Percentiles rank a stretch among this genome's conserved stretches.
phyloP scores from a whole-genome alignment of 1,140 invertebrate genomes.

The Orussus abietinus region DNA sequence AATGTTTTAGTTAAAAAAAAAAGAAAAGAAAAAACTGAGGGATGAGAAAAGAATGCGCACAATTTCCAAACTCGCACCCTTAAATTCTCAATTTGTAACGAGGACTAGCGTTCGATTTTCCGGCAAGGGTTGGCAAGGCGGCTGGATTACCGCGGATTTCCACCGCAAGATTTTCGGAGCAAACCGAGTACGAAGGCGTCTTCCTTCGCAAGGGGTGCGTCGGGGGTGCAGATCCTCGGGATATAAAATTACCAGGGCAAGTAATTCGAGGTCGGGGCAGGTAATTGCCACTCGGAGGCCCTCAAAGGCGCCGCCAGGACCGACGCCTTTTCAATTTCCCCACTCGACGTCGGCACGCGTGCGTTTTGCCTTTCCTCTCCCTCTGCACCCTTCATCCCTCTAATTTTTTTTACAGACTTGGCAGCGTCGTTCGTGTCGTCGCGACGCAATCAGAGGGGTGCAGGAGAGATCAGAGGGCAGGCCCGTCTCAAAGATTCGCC shows the following conservation, averaged over 20 bases:
- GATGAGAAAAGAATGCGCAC: not conserved
- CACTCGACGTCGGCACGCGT: not conserved
- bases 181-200: not conserved
- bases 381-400: not conserved
- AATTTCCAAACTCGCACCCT: not conserved
- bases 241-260: constrained; percentile 20
- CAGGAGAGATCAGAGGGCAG: too few relatives aligned
- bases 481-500: too few relatives aligned
- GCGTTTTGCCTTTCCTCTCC: not conserved
- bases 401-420: too few relatives aligned
- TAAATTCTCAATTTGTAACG: constrained; percentile 5
- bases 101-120: not conserved
- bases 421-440: too few relatives aligned
- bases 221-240: not conserved
- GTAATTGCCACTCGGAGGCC: constrained; percentile 23
- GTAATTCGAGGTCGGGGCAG: constrained; percentile 19
- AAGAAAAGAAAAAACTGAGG: too few relatives aligned
- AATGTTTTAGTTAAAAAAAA: too few relatives aligned
- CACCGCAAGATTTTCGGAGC: too few relatives aligned
- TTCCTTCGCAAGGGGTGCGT: not conserved
- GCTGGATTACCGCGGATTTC: too few relatives aligned
- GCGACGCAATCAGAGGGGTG: too few relatives aligned
- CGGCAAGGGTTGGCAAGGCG: too few relatives aligned
- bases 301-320: constrained; percentile 14
- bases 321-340: constrained; percentile 1